Conservation (phyloP, 2,888 invertebrate species). For the Pedicia rivosa region DNA sequence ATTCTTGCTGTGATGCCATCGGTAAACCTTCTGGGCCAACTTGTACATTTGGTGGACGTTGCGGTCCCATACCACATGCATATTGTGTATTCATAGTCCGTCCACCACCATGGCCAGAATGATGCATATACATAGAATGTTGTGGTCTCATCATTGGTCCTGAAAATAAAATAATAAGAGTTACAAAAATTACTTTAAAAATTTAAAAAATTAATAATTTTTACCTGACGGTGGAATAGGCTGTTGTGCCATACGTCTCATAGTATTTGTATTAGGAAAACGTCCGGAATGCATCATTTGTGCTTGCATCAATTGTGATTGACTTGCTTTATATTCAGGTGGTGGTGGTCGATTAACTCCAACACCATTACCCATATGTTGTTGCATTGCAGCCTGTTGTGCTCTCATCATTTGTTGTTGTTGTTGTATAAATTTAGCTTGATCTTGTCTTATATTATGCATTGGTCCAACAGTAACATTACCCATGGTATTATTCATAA, state of each 20-base stretch:
- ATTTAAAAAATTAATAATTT: conserved; percentile 9
- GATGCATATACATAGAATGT: conserved; percentile 38
- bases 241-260: conserved; percentile 45
- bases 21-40: conserved; percentile 40
- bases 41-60: conserved; percentile 40
- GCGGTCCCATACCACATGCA: conserved; percentile 28
- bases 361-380: conserved; percentile 35
- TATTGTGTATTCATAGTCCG: conserved; percentile 21
- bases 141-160: conserved; percentile 54
- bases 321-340: conserved; percentile 64
- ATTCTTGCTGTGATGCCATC: conserved; percentile 29
- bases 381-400: conserved; percentile 31
- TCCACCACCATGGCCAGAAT: conserved; percentile 22
- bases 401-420: conserved; percentile 47
- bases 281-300: conserved; percentile 39
- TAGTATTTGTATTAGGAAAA: conserved; percentile 37
- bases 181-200: background rate
- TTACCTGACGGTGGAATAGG: conserved; percentile 53
- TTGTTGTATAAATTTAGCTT: conserved; percentile 51
- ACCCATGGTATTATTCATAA: conserved; percentile 14
- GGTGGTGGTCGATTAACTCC: conserved; percentile 66
- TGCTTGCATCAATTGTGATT: conserved; percentile 32
- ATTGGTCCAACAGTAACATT: conserved; percentile 15
- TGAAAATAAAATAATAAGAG: conserved; percentile 18
- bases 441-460: conserved; percentile 35